Evolutionary conservation across 2,888 invertebrate species (phyloP).

Genomic region (Encarsia formosa): DNA sequence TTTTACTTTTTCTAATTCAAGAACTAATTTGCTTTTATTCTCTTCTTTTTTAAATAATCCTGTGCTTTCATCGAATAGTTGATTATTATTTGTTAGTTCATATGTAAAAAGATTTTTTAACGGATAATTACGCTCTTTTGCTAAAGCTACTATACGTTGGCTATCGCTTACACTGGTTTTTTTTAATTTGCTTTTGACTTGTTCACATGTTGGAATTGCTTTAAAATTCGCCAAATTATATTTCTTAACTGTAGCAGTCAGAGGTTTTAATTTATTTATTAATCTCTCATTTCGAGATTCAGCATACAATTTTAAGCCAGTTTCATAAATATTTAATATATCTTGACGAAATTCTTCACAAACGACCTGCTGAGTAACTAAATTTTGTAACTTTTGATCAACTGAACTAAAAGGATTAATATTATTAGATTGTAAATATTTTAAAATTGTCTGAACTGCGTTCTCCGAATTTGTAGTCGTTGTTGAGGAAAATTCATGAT

Average conservation of each 20-base stretch:
- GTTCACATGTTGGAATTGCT: not conserved
- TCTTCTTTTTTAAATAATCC: not conserved
- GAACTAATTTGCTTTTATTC: not conserved
- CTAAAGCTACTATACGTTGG: not conserved
- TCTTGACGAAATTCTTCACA: not conserved
- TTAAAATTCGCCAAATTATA: not conserved
- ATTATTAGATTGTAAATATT: not conserved
- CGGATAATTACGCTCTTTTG: constrained; percentile 1
- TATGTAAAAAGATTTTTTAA: not conserved
- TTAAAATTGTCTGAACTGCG: not conserved
- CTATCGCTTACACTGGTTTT: not conserved
- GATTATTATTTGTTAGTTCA: not conserved
- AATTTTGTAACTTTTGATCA: not conserved
- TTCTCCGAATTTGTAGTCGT: not conserved
- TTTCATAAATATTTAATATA: not conserved
- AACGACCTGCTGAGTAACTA: not conserved
- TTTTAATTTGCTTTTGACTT: not conserved
- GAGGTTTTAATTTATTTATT: not conserved
- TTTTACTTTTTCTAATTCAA: not conserved
- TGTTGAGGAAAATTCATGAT: not conserved
- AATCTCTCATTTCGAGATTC: not conserved
- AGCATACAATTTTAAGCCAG: not conserved
- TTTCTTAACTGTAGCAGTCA: not conserved
- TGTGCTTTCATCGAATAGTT: not conserved
- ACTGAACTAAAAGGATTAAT: not conserved